These are phyloP conservation scores for Lysandra coridon DNA, from an alignment of 2,888 invertebrate genomes.

Conservation along the genomic window DNA sequence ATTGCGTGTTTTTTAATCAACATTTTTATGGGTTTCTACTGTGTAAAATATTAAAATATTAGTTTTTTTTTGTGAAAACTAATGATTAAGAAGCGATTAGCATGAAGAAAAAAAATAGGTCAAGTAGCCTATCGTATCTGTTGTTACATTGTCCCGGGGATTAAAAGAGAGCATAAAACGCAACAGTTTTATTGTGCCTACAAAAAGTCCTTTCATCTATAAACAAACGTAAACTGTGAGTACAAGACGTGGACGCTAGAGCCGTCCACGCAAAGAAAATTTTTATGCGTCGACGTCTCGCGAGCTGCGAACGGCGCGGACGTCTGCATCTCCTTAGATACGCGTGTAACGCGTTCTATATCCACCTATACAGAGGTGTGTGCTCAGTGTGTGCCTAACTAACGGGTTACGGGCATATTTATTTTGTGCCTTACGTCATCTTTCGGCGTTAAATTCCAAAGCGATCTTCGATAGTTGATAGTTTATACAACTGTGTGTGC, in stretches of 20 bases:
- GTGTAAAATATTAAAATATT: too few species aligned
- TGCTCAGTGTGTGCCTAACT: constrained; percentile 38
- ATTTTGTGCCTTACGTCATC: constrained; percentile 74
- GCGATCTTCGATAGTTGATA: constrained; percentile 47
- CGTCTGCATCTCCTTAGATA: background rate
- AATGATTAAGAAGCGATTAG: too few species aligned
- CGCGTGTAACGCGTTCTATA: background rate
- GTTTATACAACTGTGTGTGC: constrained; percentile 28
- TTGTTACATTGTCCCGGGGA: too few species aligned
- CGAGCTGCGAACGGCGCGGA: background rate
- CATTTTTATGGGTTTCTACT: too few species aligned
- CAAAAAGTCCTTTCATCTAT: background rate
- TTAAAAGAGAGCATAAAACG: background rate
- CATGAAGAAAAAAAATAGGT: too few species aligned
- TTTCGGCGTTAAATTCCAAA: constrained; percentile 43
- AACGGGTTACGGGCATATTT: constrained; percentile 46
- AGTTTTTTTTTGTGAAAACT: too few species aligned
- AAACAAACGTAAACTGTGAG: too few species aligned
- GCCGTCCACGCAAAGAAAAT: background rate
- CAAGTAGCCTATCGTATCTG: too few species aligned
- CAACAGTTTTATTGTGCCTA: background rate
- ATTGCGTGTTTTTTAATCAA: too few species aligned
- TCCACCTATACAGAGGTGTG: constrained; percentile 50
- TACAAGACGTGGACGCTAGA: background rate
- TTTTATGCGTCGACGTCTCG: background rate